These are phyloP conservation scores for Glossophaga mutica DNA, from an alignment of 2,797 vertebrate species.

Conservation along the genomic window DNA sequence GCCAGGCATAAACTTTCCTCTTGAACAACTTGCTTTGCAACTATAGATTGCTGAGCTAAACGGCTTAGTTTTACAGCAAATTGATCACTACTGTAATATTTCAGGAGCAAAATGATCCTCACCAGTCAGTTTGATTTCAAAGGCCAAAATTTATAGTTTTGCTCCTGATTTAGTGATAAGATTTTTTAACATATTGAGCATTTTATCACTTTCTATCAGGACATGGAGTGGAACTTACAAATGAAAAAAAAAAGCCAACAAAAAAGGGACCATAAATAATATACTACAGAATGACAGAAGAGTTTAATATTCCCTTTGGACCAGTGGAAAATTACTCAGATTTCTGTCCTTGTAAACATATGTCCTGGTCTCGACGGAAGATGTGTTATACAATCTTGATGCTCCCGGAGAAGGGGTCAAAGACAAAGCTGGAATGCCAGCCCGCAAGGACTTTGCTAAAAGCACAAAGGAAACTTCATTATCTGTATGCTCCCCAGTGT, in stretches of 20 bases:
- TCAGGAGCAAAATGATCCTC: conserved; percentile 85
- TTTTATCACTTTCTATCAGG: conserved; percentile 83
- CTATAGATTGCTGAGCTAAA: conserved; percentile 84
- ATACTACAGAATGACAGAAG: conserved; percentile 77
- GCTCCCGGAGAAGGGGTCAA: conserved; percentile 16
- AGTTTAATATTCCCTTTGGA: conserved; percentile 81
- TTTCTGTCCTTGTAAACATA: conserved; percentile 76
- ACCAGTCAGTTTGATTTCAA: conserved; percentile 85
- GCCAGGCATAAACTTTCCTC: conserved; percentile 83
- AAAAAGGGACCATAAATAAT: conserved; percentile 80
- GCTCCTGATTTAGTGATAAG: conserved; percentile 84
- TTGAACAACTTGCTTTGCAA: conserved; percentile 82
- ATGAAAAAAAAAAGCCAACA: conserved; percentile 73
- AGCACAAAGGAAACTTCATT: conserved; percentile 40
- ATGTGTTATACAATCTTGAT: neutral
- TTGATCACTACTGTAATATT: conserved; percentile 86
- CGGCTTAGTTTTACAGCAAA: conserved; percentile 84
- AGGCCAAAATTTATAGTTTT: conserved; percentile 84
- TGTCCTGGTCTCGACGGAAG: conserved; percentile 57
- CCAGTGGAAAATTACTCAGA: conserved; percentile 74
- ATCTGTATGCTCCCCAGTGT: conserved; percentile 29
- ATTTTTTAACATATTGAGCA: conserved; percentile 83
- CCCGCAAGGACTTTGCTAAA: neutral
- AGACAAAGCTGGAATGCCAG: conserved; percentile 19
- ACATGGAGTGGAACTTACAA: conserved; percentile 81